Evolutionary conservation across 1,140 invertebrate species (phyloP).

Genomic region (Drosophila watanabei): DNA sequence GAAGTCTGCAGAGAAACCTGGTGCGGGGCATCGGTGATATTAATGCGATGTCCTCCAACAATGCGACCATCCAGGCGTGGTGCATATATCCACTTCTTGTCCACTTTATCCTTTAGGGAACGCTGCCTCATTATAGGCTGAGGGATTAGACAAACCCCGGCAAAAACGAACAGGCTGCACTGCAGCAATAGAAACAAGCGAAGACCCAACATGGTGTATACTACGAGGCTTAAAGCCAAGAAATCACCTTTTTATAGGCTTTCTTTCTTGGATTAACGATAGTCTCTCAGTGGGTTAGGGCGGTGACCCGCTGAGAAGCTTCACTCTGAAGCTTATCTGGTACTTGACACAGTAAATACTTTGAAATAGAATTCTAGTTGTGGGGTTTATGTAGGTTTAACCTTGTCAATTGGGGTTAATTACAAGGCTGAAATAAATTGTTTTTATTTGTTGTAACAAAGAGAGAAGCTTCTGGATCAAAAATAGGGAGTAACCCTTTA

Average conservation of each 20-base stretch:
- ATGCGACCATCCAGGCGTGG: conserved; percentile 85
- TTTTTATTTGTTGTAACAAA: neutral
- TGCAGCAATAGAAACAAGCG: conserved; percentile 59
- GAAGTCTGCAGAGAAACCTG: conserved; percentile 86
- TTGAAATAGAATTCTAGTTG: neutral
- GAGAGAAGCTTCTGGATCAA: neutral
- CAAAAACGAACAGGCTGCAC: conserved; percentile 41
- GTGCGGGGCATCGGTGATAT: conserved; percentile 86
- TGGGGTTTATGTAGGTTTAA: neutral
- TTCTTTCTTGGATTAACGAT: conserved; percentile 39
- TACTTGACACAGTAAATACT: conserved; percentile 22
- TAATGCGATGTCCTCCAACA: conserved; percentile 86
- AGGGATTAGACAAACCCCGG: conserved; percentile 72
- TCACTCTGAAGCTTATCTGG: conserved; percentile 20
- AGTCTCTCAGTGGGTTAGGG: conserved; percentile 38
- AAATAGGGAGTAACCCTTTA: neutral
- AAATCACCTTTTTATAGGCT: conserved; percentile 38
- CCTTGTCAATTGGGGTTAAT: conserved; percentile 19
- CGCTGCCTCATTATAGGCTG: conserved; percentile 62
- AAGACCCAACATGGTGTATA: conserved; percentile 49
- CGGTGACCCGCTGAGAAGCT: conserved; percentile 37
- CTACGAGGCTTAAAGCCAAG: neutral
- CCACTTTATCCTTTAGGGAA: conserved; percentile 36
- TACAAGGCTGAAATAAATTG: neutral
- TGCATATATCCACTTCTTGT: conserved; percentile 26